These are phyloP conservation scores for Acrobeloides nanus DNA, from an alignment of 2,888 invertebrate genomes.

Conservation along the genomic window DNA sequence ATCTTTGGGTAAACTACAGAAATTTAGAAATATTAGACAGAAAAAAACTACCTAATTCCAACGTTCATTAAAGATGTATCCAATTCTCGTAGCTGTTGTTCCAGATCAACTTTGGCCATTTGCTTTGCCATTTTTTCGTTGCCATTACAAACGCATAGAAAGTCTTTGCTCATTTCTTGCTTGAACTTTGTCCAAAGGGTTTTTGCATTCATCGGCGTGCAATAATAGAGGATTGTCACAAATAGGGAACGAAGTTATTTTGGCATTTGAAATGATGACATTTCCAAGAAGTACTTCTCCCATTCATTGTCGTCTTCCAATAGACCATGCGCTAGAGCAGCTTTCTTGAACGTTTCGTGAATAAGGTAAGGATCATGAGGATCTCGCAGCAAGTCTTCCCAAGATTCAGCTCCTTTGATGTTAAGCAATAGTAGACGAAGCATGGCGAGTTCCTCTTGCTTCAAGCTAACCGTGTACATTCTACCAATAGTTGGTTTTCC, in stretches of 20 bases:
- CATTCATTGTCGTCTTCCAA: constrained; percentile 16
- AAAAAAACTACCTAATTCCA: too few species aligned
- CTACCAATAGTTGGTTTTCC: constrained; percentile 17
- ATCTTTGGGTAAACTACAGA: too few species aligned
- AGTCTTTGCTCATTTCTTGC: constrained; percentile 18
- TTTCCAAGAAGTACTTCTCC: constrained; percentile 11
- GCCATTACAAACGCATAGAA: too few species aligned
- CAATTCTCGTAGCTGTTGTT: too few species aligned
- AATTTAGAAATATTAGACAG: too few species aligned
- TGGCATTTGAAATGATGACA: constrained; percentile 1
- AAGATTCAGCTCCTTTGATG: constrained; percentile 25
- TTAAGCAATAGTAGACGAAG: constrained; percentile 18
- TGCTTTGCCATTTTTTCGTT: constrained; percentile 1
- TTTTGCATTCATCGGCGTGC: constrained; percentile 10
- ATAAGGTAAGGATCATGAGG: too few species aligned
- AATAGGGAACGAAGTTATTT: constrained; percentile 15
- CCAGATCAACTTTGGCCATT: too few species aligned
- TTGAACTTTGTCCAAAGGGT: constrained; percentile 13
- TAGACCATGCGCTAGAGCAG: constrained; percentile 14
- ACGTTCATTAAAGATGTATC: too few species aligned
- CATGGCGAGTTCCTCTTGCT: constrained; percentile 15
- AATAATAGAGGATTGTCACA: constrained; percentile 17
- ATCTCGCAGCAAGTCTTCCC: constrained; percentile 25
- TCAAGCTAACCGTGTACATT: constrained; percentile 20
- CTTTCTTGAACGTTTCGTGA: constrained; percentile 16